Conservation (phyloP, 2,113 vertebrate species). For the Myrmecobius fasciatus region DNA sequence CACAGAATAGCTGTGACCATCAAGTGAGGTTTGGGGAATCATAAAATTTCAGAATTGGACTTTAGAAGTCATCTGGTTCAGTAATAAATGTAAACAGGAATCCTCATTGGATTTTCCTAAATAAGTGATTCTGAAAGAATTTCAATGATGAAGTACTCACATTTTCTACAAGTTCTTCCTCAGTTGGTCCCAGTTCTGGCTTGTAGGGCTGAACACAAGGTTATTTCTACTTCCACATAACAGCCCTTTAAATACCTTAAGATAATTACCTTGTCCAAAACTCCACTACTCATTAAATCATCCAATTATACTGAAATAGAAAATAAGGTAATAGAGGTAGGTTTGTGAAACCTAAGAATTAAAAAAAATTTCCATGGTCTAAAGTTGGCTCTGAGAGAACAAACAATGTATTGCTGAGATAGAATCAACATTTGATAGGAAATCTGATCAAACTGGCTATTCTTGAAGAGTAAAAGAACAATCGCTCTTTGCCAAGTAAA, state of each 20-base stretch:
- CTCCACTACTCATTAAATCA: neutral
- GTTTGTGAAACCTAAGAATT: neutral
- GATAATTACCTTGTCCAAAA: neutral
- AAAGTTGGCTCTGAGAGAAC: neutral
- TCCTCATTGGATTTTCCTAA: neutral
- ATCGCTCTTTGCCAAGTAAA: neutral
- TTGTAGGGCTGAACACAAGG: neutral
- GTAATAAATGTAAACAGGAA: neutral
- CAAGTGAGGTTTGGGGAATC: neutral
- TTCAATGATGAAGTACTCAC: neutral
- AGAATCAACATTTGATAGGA: neutral
- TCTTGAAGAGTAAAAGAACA: neutral
- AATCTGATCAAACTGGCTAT: neutral
- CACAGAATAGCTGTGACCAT: neutral
- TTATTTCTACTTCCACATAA: neutral
- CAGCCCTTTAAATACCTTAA: neutral
- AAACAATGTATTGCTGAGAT: neutral
- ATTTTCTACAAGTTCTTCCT: neutral
- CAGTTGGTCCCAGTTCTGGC: neutral
- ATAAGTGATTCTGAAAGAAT: neutral
- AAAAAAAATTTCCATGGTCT: neutral
- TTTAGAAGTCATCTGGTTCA: neutral
- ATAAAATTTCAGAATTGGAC: neutral
- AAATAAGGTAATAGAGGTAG: neutral
- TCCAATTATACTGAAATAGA: neutral